These are phyloP conservation scores for Panthera tigris DNA, from an alignment of 2,113 vertebrate species.

Conservation along the genomic window DNA sequence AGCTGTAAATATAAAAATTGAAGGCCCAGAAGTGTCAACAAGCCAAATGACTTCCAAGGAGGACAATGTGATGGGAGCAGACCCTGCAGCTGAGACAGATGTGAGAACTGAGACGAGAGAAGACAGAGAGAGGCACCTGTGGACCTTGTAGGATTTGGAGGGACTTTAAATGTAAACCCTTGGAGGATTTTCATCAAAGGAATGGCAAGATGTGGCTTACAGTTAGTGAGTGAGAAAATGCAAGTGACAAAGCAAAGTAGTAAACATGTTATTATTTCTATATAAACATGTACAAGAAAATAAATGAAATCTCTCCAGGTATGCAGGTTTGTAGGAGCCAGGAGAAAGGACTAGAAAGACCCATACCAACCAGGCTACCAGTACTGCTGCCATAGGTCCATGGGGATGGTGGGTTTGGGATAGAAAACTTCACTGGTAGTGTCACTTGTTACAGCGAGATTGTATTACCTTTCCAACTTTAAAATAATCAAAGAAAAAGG, in stretches of 20 bases:
- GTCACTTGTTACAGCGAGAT: not conserved
- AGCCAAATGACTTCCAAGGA: not conserved
- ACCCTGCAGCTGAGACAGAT: not conserved
- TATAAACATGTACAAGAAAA: not conserved
- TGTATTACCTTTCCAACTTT: not conserved
- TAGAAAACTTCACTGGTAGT: not conserved
- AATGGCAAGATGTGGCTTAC: not conserved
- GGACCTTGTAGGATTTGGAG: not conserved
- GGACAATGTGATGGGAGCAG: not conserved
- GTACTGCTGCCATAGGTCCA: not conserved
- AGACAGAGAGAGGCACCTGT: too few relatives aligned
- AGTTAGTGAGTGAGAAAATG: not conserved
- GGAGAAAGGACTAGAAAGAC: not conserved
- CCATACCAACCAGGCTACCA: not conserved
- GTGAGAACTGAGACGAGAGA: not conserved
- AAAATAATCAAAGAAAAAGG: not conserved
- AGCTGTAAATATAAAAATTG: fast-evolving
- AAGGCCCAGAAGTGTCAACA: fast-evolving
- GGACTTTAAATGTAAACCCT: not conserved
- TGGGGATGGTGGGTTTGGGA: not conserved
- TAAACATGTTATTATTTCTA: not conserved
- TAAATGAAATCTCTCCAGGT: not conserved
- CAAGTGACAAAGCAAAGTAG: not conserved
- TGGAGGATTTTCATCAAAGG: not conserved
- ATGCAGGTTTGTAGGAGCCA: not conserved